Base-by-base conservation (phyloP, 2,888 invertebrate genomes). In the Amphipoea oculea region DNA sequence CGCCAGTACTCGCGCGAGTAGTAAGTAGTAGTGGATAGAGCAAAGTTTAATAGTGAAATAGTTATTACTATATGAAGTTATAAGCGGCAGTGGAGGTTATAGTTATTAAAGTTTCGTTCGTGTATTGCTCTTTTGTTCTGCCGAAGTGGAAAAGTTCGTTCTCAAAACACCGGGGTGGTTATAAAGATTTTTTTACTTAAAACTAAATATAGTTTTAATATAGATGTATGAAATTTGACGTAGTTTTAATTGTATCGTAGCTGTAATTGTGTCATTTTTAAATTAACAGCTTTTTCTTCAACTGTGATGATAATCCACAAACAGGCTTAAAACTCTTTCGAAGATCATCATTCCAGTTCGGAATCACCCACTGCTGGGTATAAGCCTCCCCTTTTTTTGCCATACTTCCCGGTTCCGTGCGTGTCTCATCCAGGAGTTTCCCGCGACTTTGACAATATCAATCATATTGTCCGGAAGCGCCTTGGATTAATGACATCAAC, bases 41-140 rank as follows among this genome's bases (percentile, higher is more conserved):
- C 51, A 70, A 81, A 81, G 73, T 88, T 83, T 65, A 73, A 78
- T 77, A 63, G 65, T 63, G 20, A 71, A 78, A 74, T 75, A 75
- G 75, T 79, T 86, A 79, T 74, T 76, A 74, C 76, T 69, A 68
- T 51, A 66, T 75, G 66, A 76, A 83, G 65, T 86, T 83, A 73
- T 72, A 79, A 69, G 73, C 78, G 60, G 42, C 60, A 68, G 72
- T 70, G 14, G 81, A 70, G 66, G 71, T 77, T 65, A 71, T 66
- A 77, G 68, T 82, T 75, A 86, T 73, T 76, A 67, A 54, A 83
- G 85, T 73, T 81, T 82, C 17, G 78, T 85, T 85, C 68, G 71
- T 74, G 82, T 81, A 77, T 73, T 74, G 85, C 82, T 74, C 67
- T 85, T 85, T 82, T 85, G 71, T 77, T 74, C 60, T 20, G 6